These are phyloP conservation scores for Drosophila obscura DNA, from an alignment of 1,140 invertebrate species.

Conservation along the genomic window DNA sequence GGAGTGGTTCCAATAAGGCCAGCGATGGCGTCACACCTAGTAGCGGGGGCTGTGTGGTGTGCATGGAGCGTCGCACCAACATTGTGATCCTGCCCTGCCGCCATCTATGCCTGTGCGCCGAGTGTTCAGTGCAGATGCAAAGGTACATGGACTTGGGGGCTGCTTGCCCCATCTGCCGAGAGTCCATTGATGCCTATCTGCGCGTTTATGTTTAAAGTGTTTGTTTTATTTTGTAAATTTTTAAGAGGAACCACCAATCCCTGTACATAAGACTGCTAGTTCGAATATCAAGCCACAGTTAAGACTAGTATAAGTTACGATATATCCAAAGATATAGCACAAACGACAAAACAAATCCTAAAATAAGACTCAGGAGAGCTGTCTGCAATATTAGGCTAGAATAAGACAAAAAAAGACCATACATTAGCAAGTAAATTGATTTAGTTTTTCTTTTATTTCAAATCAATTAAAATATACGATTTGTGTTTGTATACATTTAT, in stretches of 20 bases:
- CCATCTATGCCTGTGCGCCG: conserved; percentile 59
- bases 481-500: conserved; percentile 60
- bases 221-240: too few relatives aligned
- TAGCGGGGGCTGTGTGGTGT: conserved; percentile 47
- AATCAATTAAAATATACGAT: conserved; percentile 67
- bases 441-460: conserved; percentile 60
- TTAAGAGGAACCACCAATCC: neutral
- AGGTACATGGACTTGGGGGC: neutral
- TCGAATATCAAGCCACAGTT: neutral
- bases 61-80: conserved; percentile 48
- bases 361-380: neutral
- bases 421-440: conserved; percentile 41
- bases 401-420: neutral
- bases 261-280: conserved; percentile 31
- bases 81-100: conserved; percentile 64
- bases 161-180: conserved; percentile 58
- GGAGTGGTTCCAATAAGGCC: neutral
- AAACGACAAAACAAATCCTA: too few relatives aligned
- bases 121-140: conserved; percentile 43
- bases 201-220: conserved; percentile 47
- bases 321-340: neutral
- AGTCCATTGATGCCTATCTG: conserved; percentile 29
- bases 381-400: neutral
- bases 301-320: neutral
- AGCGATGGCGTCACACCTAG: neutral